These are phyloP conservation scores for Otus sunia DNA, from an alignment of 2,113 vertebrate genomes.

Conservation along the genomic window DNA sequence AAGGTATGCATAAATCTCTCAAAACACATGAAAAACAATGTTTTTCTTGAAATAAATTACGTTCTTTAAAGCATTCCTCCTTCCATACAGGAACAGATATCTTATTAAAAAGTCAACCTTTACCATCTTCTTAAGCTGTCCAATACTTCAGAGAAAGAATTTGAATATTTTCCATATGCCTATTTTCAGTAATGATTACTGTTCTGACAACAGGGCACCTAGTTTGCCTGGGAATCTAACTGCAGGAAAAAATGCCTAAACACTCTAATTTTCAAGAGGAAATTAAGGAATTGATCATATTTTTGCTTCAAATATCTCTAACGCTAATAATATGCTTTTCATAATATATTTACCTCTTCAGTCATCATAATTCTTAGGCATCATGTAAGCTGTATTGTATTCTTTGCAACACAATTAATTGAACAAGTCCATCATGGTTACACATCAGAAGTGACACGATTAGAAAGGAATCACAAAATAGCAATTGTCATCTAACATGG, in stretches of 20 bases:
- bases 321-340: neutral
- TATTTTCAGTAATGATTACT: neutral
- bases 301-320: neutral
- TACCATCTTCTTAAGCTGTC: neutral
- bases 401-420: neutral
- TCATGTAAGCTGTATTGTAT: neutral
- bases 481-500: neutral
- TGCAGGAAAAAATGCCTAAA: neutral
- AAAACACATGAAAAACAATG: neutral
- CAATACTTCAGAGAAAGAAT: neutral
- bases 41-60: conserved; percentile 17
- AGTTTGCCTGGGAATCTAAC: neutral
- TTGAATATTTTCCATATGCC: neutral
- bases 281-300: neutral
- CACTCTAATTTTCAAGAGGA: neutral
- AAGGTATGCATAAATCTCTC: neutral
- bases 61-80: neutral
- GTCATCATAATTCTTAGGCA: neutral
- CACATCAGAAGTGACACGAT: fast-evolving
- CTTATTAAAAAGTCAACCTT: neutral
- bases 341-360: neutral
- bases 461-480: neutral
- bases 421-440: neutral
- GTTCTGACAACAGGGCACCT: neutral
- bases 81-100: neutral